Base-by-base conservation (phyloP, 2,113 vertebrate species). In the Thunnus maccoyii region DNA sequence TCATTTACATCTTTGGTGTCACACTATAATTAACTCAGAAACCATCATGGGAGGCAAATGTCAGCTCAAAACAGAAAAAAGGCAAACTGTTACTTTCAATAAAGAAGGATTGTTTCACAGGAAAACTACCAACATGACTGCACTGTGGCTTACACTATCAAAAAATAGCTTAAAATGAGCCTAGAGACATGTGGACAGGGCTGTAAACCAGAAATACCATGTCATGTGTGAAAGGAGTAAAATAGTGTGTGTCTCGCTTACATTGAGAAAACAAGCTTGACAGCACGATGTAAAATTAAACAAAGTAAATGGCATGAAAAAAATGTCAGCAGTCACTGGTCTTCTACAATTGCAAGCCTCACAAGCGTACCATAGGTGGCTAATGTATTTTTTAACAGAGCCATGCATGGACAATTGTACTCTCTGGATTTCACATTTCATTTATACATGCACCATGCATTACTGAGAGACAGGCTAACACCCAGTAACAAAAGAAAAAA, bases 391-490 rank as follows among this genome's bases (percentile, higher is more conserved):
- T 90, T 86, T 81, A 86, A 75, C 32, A 76, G 56, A 72, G 68
- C 30, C 63, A 84, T 30, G 11, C 60, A 68, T 44, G 27, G 58
- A 62, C 72, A 72, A 60, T 82, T 82, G 74, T 82, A 64, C 75
- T 60, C 20, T 79, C 58, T 86, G 61, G 72, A 85, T 86, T 84
- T 63, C 25, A 68, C 15, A 15, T 72, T 79, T 84, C 48, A 88
- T 84, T 90, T 92, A 91, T 91, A 89, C 77, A 90, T 89, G 78
- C 63, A 46, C 7, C 50, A 82, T 92, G 58, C 61, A 92, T 89
- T 89, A 92, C 91, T 93, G 50, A 94, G n/a, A 65, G 77, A 69
- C 80, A 72, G 65, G 50, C 77, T 76, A 47, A 78, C 71, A 73
- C 55, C 73, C 18, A 71, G 81, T 79, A 90, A 79, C 68, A 85